These are phyloP conservation scores for Nasonia oneida DNA, from an alignment of 2,888 invertebrate genomes.

Conservation along the genomic window DNA sequence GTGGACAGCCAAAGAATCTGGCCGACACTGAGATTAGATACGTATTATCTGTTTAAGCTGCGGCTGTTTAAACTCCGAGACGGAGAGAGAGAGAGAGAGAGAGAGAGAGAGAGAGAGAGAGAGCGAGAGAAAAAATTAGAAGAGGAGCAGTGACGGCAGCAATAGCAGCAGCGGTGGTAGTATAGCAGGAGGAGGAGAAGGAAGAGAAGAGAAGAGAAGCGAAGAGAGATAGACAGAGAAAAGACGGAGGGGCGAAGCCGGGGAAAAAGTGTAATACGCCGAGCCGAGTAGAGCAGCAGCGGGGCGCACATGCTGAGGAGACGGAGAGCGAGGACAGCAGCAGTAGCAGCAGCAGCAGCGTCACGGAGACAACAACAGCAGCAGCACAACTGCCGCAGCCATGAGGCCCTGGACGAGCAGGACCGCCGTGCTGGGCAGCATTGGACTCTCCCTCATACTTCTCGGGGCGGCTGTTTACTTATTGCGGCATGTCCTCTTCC, in stretches of 20 bases:
- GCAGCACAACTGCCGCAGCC: slow-evolving; percentile 31
- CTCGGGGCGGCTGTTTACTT: slow-evolving; percentile 69
- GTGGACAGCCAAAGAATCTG: slow-evolving; percentile 43
- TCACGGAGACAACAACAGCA: slow-evolving; percentile 33
- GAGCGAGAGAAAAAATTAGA: background rate
- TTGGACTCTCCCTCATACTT: slow-evolving; percentile 69
- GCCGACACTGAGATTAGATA: slow-evolving; percentile 67
- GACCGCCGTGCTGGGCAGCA: slow-evolving; percentile 68
- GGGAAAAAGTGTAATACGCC: slow-evolving; percentile 36
- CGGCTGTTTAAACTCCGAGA: background rate
- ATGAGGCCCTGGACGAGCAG: slow-evolving; percentile 75
- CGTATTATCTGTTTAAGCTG: slow-evolving; percentile 65
- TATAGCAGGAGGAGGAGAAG: background rate
- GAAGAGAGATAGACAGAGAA: slow-evolving; percentile 27
- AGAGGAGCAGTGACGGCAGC: slow-evolving; percentile 6
- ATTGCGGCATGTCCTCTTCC: slow-evolving; percentile 70
- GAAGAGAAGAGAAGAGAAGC: background rate
- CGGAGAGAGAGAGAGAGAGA: background rate
- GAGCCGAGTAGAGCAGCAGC: slow-evolving; percentile 37
- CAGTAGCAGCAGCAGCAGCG: slow-evolving; percentile 49
- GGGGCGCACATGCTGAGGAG: slow-evolving; percentile 67
- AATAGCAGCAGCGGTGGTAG: background rate
- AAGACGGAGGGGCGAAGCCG: slow-evolving; percentile 28
- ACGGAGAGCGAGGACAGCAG: slow-evolving; percentile 54
- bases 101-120: background rate